Base-by-base conservation (phyloP, 2,888 invertebrate species). In the Aethes cnicana region DNA sequence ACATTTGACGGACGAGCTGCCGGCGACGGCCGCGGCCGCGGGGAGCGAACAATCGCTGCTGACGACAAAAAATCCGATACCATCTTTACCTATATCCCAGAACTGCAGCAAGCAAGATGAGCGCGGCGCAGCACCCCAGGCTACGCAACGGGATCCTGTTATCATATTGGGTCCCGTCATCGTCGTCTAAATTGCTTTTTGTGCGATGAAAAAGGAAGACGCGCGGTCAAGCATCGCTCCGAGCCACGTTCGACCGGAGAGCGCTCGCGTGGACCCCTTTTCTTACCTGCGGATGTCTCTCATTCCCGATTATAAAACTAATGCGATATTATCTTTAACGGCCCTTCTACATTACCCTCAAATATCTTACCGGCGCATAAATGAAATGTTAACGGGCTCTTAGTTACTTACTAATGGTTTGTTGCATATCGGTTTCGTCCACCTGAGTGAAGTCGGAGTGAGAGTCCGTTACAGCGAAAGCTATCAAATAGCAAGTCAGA, bases 131-230 rank as follows among this genome's bases (percentile, higher is more conserved):
- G 62, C 77, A 72, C 83, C 81, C 72, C 77, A 70, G 85, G 85
- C 84, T 74, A 76, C 77, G 73, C 87, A 83, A 86, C 85, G 86
- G 86, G 83, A 85, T 82, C 86, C 83, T 82, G 84, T 82, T 84
- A 87, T 87, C 86, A 81, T 82, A 78, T 77, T 74, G 81, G 78
- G 71, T 74, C 74, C 81, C 81, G 77, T 81, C 81, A 72, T 73
- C 77, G 69, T 75, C 72, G 72, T 74, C 80, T 76, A 86, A 85
- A 86, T 85, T 83, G 77, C 77, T 84, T 87, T 87, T 86, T 84
- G 72, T 80, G 74, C 71, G 59, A 63, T 63, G 71, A 72, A 81
- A 83, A 78, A 80, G 68, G 77, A 80, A 76, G 64, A 72, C 73
- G 72, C 72, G 62, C 65, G 75, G 74, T 74, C 77, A 64, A 65